Conservation (phyloP, 2,888 invertebrate species). For the Cenopis cana region DNA sequence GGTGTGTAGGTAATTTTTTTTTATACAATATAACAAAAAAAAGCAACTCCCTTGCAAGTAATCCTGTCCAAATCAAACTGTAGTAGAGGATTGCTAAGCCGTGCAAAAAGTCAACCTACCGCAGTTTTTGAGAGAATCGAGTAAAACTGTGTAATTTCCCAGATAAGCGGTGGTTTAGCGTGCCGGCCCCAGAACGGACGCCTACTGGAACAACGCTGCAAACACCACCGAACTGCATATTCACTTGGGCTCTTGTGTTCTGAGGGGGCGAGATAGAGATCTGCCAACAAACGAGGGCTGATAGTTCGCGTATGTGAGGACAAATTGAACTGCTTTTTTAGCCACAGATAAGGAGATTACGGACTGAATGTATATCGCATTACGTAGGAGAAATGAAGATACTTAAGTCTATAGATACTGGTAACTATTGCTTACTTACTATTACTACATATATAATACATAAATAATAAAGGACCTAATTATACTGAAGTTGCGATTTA, state of each 20-base stretch:
- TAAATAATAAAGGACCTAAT: too few species aligned
- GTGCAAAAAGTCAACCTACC: slow-evolving; percentile 66
- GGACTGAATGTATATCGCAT: slow-evolving; percentile 47
- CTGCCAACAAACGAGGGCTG: slow-evolving; percentile 60
- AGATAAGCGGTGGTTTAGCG: slow-evolving; percentile 73
- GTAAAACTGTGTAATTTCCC: slow-evolving; percentile 78
- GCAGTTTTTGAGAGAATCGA: slow-evolving; percentile 71
- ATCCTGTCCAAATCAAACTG: slow-evolving; percentile 24
- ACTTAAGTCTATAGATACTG: slow-evolving; percentile 22
- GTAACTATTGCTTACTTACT: too few species aligned
- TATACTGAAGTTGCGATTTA: too few species aligned
- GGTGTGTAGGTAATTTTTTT: too few species aligned
- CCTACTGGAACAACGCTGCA: background rate
- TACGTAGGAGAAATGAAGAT: background rate
- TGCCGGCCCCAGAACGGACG: slow-evolving; percentile 49
- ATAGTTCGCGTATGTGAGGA: slow-evolving; percentile 49
- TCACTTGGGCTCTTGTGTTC: background rate
- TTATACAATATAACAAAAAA: background rate
- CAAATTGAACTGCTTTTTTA: slow-evolving; percentile 53
- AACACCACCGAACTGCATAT: background rate
- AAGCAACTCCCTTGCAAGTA: background rate
- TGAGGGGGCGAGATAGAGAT: slow-evolving; percentile 61
- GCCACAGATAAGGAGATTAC: slow-evolving; percentile 49
- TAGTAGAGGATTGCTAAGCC: slow-evolving; percentile 63
- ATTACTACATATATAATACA: too few species aligned